phyloP scores from a whole-genome alignment of 2,797 vertebrate species.

The Malurus splendens region DNA sequence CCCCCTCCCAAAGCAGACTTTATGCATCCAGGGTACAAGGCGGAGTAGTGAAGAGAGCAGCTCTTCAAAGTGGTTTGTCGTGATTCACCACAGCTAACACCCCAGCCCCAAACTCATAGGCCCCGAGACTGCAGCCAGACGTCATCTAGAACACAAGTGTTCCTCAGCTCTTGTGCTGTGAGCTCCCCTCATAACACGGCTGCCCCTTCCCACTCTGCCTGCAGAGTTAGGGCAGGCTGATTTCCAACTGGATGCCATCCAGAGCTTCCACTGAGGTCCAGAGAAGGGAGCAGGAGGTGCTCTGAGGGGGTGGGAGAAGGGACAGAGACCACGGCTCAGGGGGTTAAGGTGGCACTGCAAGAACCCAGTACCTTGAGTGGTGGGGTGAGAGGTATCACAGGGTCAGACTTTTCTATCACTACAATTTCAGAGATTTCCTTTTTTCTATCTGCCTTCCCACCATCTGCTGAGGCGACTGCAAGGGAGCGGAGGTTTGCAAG shows the following conservation, averaged over 20 bases:
- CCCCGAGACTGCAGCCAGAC: neutral
- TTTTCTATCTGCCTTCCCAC: neutral
- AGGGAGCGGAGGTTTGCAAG: conserved; percentile 5
- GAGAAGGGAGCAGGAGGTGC: neutral
- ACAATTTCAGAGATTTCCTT: neutral
- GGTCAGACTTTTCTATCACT: neutral
- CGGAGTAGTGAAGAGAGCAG: neutral
- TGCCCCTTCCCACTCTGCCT: neutral
- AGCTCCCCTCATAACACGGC: neutral
- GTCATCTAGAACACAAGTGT: neutral
- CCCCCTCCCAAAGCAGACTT: neutral
- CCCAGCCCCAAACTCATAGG: neutral
- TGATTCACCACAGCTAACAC: neutral
- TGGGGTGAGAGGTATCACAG: neutral
- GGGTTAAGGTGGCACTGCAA: neutral
- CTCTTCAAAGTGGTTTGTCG: neutral
- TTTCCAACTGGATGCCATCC: neutral
- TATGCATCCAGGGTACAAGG: neutral
- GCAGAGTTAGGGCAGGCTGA: neutral
- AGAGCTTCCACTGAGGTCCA: neutral
- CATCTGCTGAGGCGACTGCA: conserved; percentile 3
- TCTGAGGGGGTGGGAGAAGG: neutral
- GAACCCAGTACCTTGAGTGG: neutral
- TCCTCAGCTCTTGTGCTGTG: neutral
- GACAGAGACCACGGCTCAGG: neutral